These are phyloP conservation scores for Diadema setosum DNA, from an alignment of 35 echinoderm and acorn worm species.

Conservation along the genomic window DNA sequence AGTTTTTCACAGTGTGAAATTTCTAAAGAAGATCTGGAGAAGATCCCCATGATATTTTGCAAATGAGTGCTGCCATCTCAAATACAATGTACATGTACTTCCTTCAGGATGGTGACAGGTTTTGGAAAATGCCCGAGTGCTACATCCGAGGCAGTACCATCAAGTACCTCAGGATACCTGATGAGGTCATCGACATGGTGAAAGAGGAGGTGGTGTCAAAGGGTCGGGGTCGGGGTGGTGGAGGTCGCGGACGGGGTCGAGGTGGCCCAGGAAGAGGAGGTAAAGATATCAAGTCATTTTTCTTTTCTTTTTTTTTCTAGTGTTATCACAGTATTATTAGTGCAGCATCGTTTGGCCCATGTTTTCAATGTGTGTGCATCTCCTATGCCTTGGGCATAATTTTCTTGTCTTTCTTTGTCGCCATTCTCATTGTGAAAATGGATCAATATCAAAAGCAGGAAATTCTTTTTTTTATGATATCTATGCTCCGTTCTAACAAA, in stretches of 20 bases:
- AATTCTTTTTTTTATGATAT: too few relatives aligned
- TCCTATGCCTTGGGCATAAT: too few relatives aligned
- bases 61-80: background rate
- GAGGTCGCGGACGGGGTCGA: constrained; percentile 65
- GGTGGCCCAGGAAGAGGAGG: constrained; percentile 76
- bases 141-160: constrained; percentile 99
- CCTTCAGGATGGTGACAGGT: constrained; percentile 92
- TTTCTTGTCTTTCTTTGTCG: too few relatives aligned
- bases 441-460: too few relatives aligned
- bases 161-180: constrained; percentile 95
- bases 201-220: constrained; percentile 95
- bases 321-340: too few relatives aligned
- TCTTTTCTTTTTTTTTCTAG: too few relatives aligned
- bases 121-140: constrained; percentile 97
- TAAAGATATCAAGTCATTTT: background rate
- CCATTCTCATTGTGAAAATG: too few relatives aligned
- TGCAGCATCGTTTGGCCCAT: too few relatives aligned
- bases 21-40: background rate
- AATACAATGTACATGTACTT: background rate
- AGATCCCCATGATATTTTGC: background rate
- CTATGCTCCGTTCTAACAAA: too few relatives aligned
- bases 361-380: too few relatives aligned
- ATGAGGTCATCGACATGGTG: constrained; percentile 99
- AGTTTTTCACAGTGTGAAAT: background rate
- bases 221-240: constrained; percentile 67